These are phyloP conservation scores for Coracopsis vasa DNA, from an alignment of 2,113 vertebrate species.

Conservation along the genomic window DNA sequence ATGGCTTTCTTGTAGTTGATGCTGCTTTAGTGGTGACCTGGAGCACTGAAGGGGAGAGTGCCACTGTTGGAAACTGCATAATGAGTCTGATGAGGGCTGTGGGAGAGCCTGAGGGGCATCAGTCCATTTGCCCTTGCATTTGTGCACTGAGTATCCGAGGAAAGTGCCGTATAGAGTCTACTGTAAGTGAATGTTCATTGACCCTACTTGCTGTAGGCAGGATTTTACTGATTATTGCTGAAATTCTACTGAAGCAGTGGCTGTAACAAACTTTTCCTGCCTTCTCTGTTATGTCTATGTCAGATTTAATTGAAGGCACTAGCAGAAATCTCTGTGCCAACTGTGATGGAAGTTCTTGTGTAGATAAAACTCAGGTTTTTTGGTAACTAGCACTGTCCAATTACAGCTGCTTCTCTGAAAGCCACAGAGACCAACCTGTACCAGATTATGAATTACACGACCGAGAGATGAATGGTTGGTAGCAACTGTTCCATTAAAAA, in stretches of 20 bases:
- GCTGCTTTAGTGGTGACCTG: neutral
- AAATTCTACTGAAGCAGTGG: neutral
- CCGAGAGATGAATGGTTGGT: rapidly evolving
- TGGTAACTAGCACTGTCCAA: neutral
- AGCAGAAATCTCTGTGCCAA: neutral
- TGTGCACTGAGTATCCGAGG: neutral
- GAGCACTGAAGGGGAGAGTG: neutral
- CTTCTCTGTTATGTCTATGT: neutral
- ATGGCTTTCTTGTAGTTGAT: neutral
- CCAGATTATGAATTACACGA: neutral
- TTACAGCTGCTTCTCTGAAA: neutral
- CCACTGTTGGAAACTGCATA: neutral
- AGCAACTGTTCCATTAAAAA: neutral
- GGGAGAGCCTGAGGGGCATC: conserved; percentile 10
- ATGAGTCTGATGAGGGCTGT: neutral
- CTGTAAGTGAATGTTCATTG: neutral
- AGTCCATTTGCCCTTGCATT: neutral
- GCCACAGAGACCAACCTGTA: neutral
- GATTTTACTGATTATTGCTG: neutral
- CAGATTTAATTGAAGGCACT: neutral
- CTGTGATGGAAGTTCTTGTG: neutral
- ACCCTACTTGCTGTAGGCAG: neutral
- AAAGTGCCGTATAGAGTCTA: neutral
- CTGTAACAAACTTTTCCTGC: neutral
- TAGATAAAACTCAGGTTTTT: neutral